Evolutionary conservation across 2,888 invertebrate species (phyloP).

Genomic region (Nephrocerus scutellatus): DNA sequence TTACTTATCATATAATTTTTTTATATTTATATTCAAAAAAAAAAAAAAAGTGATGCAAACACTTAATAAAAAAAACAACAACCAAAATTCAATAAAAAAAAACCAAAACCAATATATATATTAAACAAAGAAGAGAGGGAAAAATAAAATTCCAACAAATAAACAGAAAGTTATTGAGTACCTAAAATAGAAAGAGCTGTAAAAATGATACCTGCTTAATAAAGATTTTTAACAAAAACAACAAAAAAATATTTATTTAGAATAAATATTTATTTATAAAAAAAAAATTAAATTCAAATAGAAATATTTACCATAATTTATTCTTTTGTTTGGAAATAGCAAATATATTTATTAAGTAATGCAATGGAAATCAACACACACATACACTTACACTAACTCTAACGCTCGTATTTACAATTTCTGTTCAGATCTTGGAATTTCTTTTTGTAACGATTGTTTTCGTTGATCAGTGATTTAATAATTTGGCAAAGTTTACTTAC

Average conservation of each 20-base stretch:
- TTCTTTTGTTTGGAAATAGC: too few relatives aligned
- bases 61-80: conserved; percentile 25
- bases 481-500: too few relatives aligned
- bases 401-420: too few relatives aligned
- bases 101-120: conserved; percentile 22
- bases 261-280: conserved; percentile 16
- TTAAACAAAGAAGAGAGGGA: conserved; percentile 9
- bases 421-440: too few relatives aligned
- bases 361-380: conserved; percentile 2
- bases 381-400: too few relatives aligned
- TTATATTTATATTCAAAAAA: too few relatives aligned
- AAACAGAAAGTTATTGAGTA: conserved; percentile 31
- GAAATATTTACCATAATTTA: too few relatives aligned
- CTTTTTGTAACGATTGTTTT: too few relatives aligned
- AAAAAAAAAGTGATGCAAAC: conserved; percentile 7
- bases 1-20: too few relatives aligned
- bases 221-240: too few relatives aligned
- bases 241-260: conserved; percentile 14
- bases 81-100: conserved; percentile 14
- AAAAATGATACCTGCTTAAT: conserved; percentile 47
- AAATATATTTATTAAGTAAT: conserved; percentile 1
- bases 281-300: conserved; percentile 12
- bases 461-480: too few relatives aligned
- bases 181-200: conserved; percentile 46
- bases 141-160: conserved; percentile 23